Conservation (phyloP, 2,888 invertebrate species). For the Andrena marginata region DNA sequence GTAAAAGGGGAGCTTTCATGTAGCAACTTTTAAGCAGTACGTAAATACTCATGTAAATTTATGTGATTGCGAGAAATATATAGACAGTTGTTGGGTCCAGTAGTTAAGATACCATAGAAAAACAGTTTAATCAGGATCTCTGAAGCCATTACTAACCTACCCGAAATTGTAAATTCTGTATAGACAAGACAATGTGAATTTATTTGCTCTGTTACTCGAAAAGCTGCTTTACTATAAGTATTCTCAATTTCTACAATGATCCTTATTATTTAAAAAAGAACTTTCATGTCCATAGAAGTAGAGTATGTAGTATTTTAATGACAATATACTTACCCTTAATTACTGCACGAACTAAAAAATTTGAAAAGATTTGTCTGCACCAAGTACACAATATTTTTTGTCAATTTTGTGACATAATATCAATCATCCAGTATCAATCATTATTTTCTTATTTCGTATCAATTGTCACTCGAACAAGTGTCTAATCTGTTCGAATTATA, state of each 20-base stretch:
- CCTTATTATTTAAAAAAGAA: background rate
- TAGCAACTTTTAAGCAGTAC: background rate
- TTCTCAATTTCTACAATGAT: background rate
- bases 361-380: no score
- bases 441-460: no score
- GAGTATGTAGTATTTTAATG: background rate
- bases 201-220: background rate
- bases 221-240: background rate
- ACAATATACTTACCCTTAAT: background rate
- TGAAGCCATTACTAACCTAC: conserved; percentile 25
- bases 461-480: no score
- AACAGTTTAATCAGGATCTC: conserved; percentile 24
- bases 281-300: background rate
- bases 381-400: no score
- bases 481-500: no score
- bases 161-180: conserved; percentile 13
- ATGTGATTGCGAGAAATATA: background rate
- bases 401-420: no score
- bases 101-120: conserved; percentile 32
- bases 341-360: no score
- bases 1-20: background rate
- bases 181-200: background rate
- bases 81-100: background rate
- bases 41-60: conserved; percentile 1
- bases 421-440: no score